These are phyloP conservation scores for Congeria kusceri DNA, from an alignment of 2,888 invertebrate genomes.

Conservation along the genomic window DNA sequence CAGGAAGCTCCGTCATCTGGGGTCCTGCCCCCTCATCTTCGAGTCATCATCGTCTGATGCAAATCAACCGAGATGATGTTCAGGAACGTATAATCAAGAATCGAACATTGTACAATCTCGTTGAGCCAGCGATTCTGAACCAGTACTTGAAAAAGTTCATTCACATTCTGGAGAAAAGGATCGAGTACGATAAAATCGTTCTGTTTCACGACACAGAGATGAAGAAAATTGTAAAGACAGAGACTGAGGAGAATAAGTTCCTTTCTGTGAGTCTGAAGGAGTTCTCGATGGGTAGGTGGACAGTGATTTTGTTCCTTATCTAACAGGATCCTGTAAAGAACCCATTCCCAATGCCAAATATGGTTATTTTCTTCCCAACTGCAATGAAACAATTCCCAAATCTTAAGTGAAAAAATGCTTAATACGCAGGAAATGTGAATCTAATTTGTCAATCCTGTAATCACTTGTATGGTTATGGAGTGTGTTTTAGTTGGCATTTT, in stretches of 20 bases:
- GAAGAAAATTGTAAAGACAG: conserved; percentile 86
- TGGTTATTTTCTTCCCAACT: too few relatives aligned
- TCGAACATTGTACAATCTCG: conserved; percentile 91
- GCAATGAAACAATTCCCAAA: too few relatives aligned
- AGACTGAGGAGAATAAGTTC: conserved; percentile 49
- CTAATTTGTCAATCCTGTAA: too few relatives aligned
- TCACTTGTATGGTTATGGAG: too few relatives aligned
- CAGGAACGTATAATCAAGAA: conserved; percentile 96
- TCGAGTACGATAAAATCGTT: conserved; percentile 96
- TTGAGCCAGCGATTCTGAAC: conserved; percentile 91
- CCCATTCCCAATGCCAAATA: too few relatives aligned
- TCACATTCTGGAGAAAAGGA: conserved; percentile 90
- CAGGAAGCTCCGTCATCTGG: conserved; percentile 85
- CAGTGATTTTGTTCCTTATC: too few relatives aligned
- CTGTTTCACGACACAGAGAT: conserved; percentile 89
- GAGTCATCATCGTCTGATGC: conserved; percentile 95
- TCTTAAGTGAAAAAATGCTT: too few relatives aligned
- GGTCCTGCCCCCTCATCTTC: conserved; percentile 91
- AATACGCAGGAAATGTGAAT: too few relatives aligned
- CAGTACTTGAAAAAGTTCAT: conserved; percentile 92
- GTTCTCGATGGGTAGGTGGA: conserved; percentile 66
- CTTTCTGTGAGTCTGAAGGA: conserved; percentile 71
- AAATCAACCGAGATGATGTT: conserved; percentile 93
- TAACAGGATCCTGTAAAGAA: too few relatives aligned
- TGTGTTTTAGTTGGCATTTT: too few relatives aligned